These are phyloP conservation scores for Griposia aprilina DNA, from an alignment of 2,888 invertebrate species.

Conservation along the genomic window DNA sequence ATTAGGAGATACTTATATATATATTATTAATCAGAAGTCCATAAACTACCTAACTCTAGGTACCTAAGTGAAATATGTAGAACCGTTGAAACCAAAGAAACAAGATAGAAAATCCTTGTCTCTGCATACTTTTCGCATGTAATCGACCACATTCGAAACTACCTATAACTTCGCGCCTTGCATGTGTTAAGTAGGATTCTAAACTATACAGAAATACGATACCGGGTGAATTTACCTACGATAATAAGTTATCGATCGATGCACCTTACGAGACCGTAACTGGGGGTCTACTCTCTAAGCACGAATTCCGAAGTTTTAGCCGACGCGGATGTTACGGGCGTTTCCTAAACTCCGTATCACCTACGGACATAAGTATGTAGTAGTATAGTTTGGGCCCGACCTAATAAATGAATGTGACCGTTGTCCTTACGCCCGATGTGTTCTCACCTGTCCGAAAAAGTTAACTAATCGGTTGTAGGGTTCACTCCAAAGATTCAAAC, in stretches of 20 bases:
- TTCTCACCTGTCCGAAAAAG: too few species aligned
- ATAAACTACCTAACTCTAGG: not conserved
- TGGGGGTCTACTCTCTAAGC: too few species aligned
- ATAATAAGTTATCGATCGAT: slow-evolving; percentile 59
- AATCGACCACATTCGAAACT: slow-evolving; percentile 30
- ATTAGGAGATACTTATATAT: not conserved
- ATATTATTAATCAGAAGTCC: too few species aligned
- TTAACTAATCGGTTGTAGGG: too few species aligned
- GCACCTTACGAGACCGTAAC: slow-evolving; percentile 46
- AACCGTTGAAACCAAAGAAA: not conserved
- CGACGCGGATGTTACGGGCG: too few species aligned
- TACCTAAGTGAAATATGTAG: not conserved
- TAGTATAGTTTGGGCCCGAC: too few species aligned
- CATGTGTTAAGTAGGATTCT: slow-evolving; percentile 48
- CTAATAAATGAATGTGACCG: too few species aligned
- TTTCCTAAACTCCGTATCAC: too few species aligned
- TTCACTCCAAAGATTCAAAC: too few species aligned
- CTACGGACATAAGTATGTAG: too few species aligned
- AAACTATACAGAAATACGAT: slow-evolving; percentile 47
- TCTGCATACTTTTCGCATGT: not conserved
- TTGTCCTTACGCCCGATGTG: too few species aligned
- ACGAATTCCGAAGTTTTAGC: too few species aligned
- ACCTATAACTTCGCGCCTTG: slow-evolving; percentile 31
- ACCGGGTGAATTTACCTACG: slow-evolving; percentile 51
- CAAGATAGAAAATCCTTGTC: not conserved